phyloP scores from a whole-genome alignment of 64 coral and sea anemone genomes.

The Platygyra sinensis region DNA sequence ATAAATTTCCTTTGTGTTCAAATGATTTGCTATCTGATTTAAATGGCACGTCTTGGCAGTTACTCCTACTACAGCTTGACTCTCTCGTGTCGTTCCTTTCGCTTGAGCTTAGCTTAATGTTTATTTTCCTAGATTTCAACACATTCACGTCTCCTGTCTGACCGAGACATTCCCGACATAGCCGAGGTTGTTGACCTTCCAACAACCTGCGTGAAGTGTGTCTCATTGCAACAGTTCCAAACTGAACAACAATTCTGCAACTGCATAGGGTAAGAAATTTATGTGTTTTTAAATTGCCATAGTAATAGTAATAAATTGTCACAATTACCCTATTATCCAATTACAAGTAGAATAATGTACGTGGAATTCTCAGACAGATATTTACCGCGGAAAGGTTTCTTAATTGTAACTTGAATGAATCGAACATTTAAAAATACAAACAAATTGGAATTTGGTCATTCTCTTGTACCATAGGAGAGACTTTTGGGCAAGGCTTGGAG shows the following conservation, averaged over 20 bases:
- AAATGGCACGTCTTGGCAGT: too few relatives aligned
- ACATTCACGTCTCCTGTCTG: constrained; percentile 47
- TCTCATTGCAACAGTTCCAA: constrained; percentile 64
- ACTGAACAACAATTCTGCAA: constrained; percentile 68
- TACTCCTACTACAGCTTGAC: too few relatives aligned
- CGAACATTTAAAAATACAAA: too few relatives aligned
- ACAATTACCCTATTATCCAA: too few relatives aligned
- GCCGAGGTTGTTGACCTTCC: not conserved
- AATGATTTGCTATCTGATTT: not conserved
- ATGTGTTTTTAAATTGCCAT: not conserved
- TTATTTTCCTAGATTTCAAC: constrained; percentile 49
- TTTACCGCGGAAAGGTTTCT: too few relatives aligned
- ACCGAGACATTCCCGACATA: constrained; percentile 43
- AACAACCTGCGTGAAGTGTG: not conserved
- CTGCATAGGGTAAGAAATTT: constrained; percentile 25
- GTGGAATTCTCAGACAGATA: too few relatives aligned
- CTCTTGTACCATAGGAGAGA: constrained; percentile 22
- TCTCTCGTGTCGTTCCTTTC: too few relatives aligned
- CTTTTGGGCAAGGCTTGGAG: constrained; percentile 61
- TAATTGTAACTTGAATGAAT: too few relatives aligned
- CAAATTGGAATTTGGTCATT: not conserved
- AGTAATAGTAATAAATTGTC: not conserved
- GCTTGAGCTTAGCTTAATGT: too few relatives aligned
- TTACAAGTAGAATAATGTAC: too few relatives aligned
- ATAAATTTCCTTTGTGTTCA: not conserved